These are phyloP conservation scores for Nemurella pictetii DNA, from an alignment of 2,888 invertebrate species.

Conservation along the genomic window DNA sequence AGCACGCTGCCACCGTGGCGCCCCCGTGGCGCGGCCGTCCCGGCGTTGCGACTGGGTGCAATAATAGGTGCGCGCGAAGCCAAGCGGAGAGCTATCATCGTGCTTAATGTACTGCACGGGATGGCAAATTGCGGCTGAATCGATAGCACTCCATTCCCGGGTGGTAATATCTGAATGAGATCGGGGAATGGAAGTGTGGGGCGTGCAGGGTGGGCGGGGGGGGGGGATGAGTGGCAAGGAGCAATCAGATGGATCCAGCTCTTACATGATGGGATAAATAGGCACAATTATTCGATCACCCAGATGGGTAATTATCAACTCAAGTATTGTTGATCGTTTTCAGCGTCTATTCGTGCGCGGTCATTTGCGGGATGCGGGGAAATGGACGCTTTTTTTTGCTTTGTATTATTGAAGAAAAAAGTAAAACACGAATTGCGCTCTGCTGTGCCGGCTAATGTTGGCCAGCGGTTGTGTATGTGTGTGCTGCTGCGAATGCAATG, in stretches of 20 bases:
- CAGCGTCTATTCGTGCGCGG: background rate
- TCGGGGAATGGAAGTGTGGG: too few species aligned
- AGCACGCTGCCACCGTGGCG: background rate
- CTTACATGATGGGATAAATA: background rate
- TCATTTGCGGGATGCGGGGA: background rate
- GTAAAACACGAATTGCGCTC: background rate
- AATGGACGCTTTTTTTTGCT: background rate
- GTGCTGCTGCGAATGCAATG: background rate
- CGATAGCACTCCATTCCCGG: constrained; percentile 28
- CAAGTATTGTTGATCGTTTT: background rate
- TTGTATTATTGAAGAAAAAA: background rate
- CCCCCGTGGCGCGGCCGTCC: background rate
- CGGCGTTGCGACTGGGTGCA: background rate
- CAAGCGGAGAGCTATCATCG: constrained; percentile 30
- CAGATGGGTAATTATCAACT: background rate
- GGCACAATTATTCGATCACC: background rate
- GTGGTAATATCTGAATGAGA: constrained; percentile 8
- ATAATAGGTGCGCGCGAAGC: constrained; percentile 4
- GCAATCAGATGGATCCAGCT: background rate
- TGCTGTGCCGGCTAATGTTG: background rate
- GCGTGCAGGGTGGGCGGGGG: background rate
- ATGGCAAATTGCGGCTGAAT: constrained; percentile 34
- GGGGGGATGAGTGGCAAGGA: background rate
- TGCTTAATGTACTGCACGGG: constrained; percentile 37
- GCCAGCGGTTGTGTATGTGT: background rate